Evolutionary conservation across 2,888 invertebrate genomes (phyloP).

Genomic region (Shargacucullia verbasci): DNA sequence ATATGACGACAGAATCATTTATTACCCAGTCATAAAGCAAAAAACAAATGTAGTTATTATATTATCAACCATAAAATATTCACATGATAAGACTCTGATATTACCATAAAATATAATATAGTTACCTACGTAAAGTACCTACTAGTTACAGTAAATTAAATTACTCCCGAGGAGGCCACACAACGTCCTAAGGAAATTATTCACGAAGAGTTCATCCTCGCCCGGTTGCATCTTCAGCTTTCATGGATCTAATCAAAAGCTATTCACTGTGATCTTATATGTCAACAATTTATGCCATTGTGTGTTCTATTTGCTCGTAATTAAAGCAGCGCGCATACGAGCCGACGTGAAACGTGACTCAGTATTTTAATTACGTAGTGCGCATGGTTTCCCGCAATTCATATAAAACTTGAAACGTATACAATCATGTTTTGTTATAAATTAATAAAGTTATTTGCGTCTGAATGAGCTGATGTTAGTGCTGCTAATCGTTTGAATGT

Average conservation of each 20-base stretch:
- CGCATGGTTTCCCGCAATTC: slow-evolving; percentile 53
- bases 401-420: slow-evolving; percentile 48
- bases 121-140: slow-evolving; percentile 10
- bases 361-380: slow-evolving; percentile 66
- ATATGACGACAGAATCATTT: neutral
- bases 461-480: slow-evolving; percentile 11
- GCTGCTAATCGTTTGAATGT: slow-evolving; percentile 7
- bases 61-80: slow-evolving; percentile 43
- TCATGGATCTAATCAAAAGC: slow-evolving; percentile 32
- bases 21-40: slow-evolving; percentile 10
- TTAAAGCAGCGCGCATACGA: slow-evolving; percentile 58
- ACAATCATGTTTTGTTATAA: slow-evolving; percentile 28
- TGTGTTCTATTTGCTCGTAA: slow-evolving; percentile 61
- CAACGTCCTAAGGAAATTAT: slow-evolving; percentile 25
- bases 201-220: slow-evolving; percentile 19
- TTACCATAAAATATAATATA: slow-evolving; percentile 38
- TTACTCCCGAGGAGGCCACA: slow-evolving; percentile 15
- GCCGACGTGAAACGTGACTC: slow-evolving; percentile 68
- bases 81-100: slow-evolving; percentile 48
- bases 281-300: slow-evolving; percentile 62
- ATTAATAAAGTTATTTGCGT: slow-evolving; percentile 31
- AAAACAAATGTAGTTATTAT: slow-evolving; percentile 30
- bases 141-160: slow-evolving; percentile 28
- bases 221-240: slow-evolving; percentile 19
- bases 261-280: slow-evolving; percentile 47